Evolutionary conservation across 2,797 vertebrate genomes (phyloP), one percentile per base, ranked within the genome.

Genomic region (Adelosebastes latens): DNA sequence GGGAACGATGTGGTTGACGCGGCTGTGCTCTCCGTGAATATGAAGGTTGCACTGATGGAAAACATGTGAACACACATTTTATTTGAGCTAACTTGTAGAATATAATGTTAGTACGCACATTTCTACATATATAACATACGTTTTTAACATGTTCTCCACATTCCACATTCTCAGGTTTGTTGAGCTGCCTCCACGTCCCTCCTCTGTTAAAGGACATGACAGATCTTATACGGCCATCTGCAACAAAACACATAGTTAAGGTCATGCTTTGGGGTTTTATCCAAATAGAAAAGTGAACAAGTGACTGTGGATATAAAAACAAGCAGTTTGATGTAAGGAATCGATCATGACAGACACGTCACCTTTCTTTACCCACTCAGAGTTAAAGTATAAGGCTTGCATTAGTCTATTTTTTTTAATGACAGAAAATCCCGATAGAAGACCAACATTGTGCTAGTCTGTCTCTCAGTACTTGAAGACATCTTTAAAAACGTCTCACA

Each of bases 121-220:
- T n/a, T 39, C 8, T 18, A 2, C 3, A 29, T 4, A 2, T 52
- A 52, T n/a, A 13, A 72, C 85, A 1, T 78, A 96, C 96, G 11
- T 68, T 94, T 83, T 87, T 90, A 1, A 76, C 56, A 4, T 87
- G 77, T 13, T 80, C 83, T 59, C 63, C 88, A 75, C 96, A 97
- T 14, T 96, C 89, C 65, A 95, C 93, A 27, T 96, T 96, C 14
- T 90, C 87, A 2, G 96, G 96, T 76, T 96, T 96, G 29, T 80
- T 92, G 0, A 96, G 90, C 16, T 84, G 93, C 16, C 79, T 88
- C 96, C 96, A 97, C 7, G 81, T 67, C 58, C 95, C 95, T 85
- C 96, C 96, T 87, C 92, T 92, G 73, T 97, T 92, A 16, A 95
- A 96, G 27, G 96, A 95, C 80, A 97, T 96, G 59, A 97, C 96